These are phyloP conservation scores for Mythimna lalbum DNA, from an alignment of 2,888 invertebrate species.

Conservation along the genomic window DNA sequence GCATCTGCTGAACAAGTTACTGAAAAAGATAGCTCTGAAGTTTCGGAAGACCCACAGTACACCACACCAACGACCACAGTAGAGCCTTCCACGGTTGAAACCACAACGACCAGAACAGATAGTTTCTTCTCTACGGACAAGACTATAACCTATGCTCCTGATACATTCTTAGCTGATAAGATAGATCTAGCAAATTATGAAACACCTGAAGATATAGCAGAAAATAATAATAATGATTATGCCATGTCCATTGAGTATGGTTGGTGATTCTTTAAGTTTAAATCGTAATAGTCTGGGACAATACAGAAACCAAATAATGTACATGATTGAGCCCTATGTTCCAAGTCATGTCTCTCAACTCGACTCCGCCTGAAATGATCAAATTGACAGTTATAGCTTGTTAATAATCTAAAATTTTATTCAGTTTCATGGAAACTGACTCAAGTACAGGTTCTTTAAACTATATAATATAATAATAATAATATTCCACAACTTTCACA, in stretches of 20 bases:
- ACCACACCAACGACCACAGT: conserved; percentile 3
- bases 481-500: too few species aligned
- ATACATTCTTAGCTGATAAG: conserved; percentile 86
- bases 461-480: too few species aligned
- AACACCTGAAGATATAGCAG: conserved; percentile 71
- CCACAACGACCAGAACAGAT: conserved; percentile 68
- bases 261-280: conserved; percentile 30
- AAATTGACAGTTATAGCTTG: too few species aligned
- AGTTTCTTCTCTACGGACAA: conserved; percentile 84
- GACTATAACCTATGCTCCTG: conserved; percentile 74
- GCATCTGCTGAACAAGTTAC: background rate
- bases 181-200: conserved; percentile 83
- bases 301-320: background rate
- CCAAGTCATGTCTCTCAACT: background rate
- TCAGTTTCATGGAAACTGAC: too few species aligned
- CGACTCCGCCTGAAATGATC: too few species aligned
- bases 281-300: too few species aligned
- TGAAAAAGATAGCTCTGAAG: conserved; percentile 23
- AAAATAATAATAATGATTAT: conserved; percentile 67
- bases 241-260: conserved; percentile 36
- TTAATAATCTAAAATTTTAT: background rate
- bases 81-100: conserved; percentile 36
- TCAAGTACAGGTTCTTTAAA: too few species aligned
- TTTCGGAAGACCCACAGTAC: conserved; percentile 28
- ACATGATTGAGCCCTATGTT: background rate